Conservation (phyloP, 2,113 vertebrate genomes). For the Capricornis sumatraensis region DNA sequence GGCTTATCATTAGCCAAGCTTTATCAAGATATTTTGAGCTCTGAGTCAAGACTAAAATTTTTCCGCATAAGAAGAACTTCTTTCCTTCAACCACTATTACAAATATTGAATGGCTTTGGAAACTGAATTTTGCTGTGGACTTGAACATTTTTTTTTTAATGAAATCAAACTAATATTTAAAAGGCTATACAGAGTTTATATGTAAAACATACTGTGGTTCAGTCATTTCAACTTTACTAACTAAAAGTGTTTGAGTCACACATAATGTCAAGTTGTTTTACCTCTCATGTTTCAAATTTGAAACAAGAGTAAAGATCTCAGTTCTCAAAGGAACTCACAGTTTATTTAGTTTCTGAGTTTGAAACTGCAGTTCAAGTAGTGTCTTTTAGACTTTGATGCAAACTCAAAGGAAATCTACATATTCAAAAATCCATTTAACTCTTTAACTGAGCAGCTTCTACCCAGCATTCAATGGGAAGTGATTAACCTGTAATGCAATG, state of each 20-base stretch:
- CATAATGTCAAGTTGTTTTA: background rate
- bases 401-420: background rate
- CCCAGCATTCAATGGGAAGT: background rate
- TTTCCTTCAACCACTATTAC: background rate
- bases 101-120: background rate
- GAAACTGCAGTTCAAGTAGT: background rate
- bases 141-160: background rate
- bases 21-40: background rate
- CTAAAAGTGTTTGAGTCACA: background rate
- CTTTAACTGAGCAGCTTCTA: background rate
- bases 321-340: background rate
- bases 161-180: background rate
- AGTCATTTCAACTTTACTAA: background rate
- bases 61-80: background rate
- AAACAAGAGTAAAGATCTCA: background rate
- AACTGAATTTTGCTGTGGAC: background rate
- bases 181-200: background rate
- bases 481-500: background rate
- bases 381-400: background rate
- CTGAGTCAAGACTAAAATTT: background rate
- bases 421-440: background rate
- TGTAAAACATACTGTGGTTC: background rate
- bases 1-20: background rate
- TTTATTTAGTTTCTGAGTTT: background rate
- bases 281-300: background rate